Conservation (phyloP, 2,888 invertebrate genomes). For the Ferdinandea cuprea region DNA sequence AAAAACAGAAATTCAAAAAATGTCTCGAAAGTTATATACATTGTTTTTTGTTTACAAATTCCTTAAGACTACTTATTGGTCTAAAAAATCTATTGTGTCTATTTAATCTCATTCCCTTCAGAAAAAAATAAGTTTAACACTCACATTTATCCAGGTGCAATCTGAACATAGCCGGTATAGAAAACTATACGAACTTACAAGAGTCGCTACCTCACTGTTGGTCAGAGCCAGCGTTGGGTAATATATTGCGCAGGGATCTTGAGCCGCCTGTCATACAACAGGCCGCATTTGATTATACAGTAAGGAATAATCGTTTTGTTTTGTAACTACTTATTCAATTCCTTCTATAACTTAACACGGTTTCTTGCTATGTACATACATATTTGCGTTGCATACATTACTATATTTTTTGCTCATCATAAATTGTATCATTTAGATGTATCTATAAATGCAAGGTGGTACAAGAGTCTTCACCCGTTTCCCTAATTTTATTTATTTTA, state of each 20-base stretch:
- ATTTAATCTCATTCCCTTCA: not conserved
- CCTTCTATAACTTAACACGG: not conserved
- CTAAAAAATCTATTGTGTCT: not conserved
- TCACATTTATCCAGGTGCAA: slow-evolving; percentile 83
- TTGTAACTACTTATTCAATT: not conserved
- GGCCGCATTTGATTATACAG: slow-evolving; percentile 92
- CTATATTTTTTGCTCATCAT: not conserved
- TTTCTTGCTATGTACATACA: not conserved
- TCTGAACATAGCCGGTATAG: slow-evolving; percentile 91
- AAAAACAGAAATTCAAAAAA: slow-evolving; percentile 4
- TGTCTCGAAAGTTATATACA: not conserved
- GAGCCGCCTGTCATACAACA: slow-evolving; percentile 93
- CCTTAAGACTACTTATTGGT: not conserved
- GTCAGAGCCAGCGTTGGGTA: slow-evolving; percentile 89
- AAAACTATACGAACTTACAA: slow-evolving; percentile 89
- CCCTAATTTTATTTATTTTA: no score
- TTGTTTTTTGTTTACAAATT: slow-evolving; percentile 2
- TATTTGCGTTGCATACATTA: slow-evolving; percentile 1
- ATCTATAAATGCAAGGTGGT: no score
- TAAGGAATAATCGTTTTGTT: slow-evolving; percentile 76
- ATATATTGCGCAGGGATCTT: slow-evolving; percentile 85
- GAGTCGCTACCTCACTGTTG: slow-evolving; percentile 88
- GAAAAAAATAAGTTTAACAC: slow-evolving; percentile 11
- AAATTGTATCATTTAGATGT: slow-evolving; percentile 7
- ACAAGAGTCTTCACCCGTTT: no score